phyloP scores from a whole-genome alignment of 2,888 invertebrate genomes.

The Agriopis leucophaearia region DNA sequence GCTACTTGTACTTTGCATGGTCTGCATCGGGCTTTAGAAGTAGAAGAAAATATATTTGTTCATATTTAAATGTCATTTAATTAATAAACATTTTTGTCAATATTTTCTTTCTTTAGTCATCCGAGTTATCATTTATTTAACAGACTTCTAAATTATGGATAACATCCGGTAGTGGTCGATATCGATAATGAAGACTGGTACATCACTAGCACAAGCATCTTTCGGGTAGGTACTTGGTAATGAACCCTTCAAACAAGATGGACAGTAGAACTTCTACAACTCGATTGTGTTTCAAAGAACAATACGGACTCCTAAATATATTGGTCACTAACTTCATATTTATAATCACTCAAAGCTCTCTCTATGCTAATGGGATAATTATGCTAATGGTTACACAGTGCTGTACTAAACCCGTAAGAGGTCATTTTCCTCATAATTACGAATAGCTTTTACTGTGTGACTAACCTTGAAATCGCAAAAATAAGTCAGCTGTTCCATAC shows the following conservation, averaged over 20 bases:
- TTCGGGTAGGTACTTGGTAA: constrained; percentile 11
- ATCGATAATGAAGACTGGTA: constrained; percentile 3
- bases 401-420: background rate
- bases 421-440: too few species aligned
- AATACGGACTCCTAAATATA: background rate
- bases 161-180: constrained; percentile 8
- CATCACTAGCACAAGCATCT: constrained; percentile 16
- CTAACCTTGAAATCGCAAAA: too few species aligned
- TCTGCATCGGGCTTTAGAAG: too few species aligned
- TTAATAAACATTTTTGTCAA: background rate
- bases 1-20: too few species aligned
- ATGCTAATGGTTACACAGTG: too few species aligned
- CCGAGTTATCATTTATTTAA: background rate
- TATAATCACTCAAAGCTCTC: background rate
- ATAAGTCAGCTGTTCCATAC: too few species aligned
- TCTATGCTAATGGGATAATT: background rate
- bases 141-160: background rate
- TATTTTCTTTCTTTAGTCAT: background rate
- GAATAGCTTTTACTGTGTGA: too few species aligned
- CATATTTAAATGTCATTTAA: background rate
- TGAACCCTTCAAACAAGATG: constrained; percentile 20
- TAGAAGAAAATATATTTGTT: background rate
- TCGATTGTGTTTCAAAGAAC: constrained; percentile 1
- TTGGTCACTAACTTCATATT: background rate
- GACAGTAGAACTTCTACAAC: background rate